A percentile compares a stretch with the other conserved stretches of the same genome.
Evolutionary conservation across 2,888 invertebrate species (phyloP).

Genomic region (Dolichomitus sp.): DNA sequence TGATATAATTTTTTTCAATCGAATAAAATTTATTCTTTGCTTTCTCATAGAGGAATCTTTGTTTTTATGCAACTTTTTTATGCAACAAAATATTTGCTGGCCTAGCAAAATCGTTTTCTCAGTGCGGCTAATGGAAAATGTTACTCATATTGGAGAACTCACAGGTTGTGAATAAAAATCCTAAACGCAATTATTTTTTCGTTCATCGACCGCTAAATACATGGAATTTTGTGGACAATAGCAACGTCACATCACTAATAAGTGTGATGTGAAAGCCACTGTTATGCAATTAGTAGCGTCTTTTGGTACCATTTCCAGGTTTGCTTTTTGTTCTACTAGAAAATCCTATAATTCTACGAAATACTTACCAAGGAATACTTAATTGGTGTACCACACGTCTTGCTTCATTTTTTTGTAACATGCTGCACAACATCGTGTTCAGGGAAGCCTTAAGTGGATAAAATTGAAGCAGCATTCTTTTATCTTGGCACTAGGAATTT

Average conservation of each 20-base stretch:
- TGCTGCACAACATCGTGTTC: neutral
- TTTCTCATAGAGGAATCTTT: neutral
- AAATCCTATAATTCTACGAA: neutral
- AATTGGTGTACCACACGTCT: neutral
- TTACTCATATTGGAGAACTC: no score
- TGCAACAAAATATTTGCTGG: no score
- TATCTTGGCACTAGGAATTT: neutral
- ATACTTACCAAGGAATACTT: neutral
- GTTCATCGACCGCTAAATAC: no score
- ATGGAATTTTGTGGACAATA: no score
- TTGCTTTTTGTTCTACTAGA: neutral
- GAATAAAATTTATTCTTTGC: neutral
- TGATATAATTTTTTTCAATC: neutral
- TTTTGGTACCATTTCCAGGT: neutral
- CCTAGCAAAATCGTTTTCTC: no score
- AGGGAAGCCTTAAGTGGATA: slow-evolving; percentile 14
- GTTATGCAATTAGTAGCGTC: no score
- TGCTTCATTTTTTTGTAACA: neutral
- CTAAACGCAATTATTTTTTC: no score
- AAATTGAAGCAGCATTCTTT: slow-evolving; percentile 17
- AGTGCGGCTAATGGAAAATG: no score
- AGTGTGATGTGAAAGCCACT: no score
- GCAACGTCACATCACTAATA: no score
- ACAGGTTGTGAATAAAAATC: no score
- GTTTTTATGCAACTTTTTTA: neutral